phyloP scores from a whole-genome alignment of 2,888 invertebrate species.

The Encarsia formosa region DNA sequence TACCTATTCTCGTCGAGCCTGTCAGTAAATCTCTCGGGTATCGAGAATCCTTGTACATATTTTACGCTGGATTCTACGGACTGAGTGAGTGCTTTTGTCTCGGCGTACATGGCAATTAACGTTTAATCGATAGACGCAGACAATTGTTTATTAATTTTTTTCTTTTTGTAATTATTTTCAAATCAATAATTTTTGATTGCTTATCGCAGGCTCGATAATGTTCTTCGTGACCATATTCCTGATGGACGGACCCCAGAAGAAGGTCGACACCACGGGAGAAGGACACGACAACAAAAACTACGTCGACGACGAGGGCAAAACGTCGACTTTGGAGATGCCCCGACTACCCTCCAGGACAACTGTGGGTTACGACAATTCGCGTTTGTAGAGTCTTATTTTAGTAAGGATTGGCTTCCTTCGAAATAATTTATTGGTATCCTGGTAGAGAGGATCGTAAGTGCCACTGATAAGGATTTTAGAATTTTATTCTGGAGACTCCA shows the following conservation, averaged over 20 bases:
- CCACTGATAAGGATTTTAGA: too few species aligned
- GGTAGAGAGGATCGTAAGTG: too few species aligned
- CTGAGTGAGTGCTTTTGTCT: constrained; percentile 66
- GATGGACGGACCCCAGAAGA: constrained; percentile 62
- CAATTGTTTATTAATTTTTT: too few species aligned
- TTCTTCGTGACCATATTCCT: constrained; percentile 78
- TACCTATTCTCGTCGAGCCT: constrained; percentile 83
- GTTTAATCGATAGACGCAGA: too few species aligned
- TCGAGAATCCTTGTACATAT: constrained; percentile 78
- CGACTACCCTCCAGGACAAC: constrained; percentile 38
- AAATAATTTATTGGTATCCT: too few species aligned
- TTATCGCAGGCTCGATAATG: constrained; percentile 69
- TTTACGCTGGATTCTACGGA: constrained; percentile 83
- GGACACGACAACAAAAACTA: constrained; percentile 58
- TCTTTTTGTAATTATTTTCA: neutral
- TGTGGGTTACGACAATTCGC: constrained; percentile 39
- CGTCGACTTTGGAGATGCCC: constrained; percentile 42
- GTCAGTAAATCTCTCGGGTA: constrained; percentile 78
- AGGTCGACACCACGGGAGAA: constrained; percentile 35
- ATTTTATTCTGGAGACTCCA: too few species aligned
- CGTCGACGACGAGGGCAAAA: constrained; percentile 53
- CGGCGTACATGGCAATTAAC: too few species aligned
- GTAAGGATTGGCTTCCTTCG: too few species aligned
- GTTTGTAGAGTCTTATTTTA: constrained; percentile 33
- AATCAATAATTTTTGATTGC: neutral